Evolutionary conservation across 1,140 invertebrate species (phyloP).

Genomic region (Euschistus heros): DNA sequence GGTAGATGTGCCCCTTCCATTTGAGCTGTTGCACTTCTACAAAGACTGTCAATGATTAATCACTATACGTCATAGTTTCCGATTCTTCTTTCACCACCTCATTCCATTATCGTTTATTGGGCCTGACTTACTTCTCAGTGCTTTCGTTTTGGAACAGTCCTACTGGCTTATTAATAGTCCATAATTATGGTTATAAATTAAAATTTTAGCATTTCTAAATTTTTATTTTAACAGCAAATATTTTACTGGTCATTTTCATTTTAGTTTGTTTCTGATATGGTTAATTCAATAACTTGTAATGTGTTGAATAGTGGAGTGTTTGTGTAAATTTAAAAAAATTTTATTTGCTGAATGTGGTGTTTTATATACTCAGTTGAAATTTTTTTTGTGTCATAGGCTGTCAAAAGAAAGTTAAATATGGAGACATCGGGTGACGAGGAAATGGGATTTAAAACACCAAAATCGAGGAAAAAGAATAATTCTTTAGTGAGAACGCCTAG

Average conservation of each 20-base stretch:
- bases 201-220: not conserved
- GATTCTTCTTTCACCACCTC: too few species aligned
- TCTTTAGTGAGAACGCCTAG: conserved; percentile 30
- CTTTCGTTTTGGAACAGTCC: too few species aligned
- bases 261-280: not conserved
- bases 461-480: conserved; percentile 32
- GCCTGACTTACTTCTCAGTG: too few species aligned
- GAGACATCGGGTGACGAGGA: conserved; percentile 39
- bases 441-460: conserved; percentile 45
- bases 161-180: too few species aligned
- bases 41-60: too few species aligned
- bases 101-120: too few species aligned
- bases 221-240: not conserved
- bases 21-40: too few species aligned
- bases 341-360: too few species aligned
- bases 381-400: conserved; percentile 42
- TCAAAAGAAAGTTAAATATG: conserved; percentile 68
- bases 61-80: too few species aligned
- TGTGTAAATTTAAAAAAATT: not conserved
- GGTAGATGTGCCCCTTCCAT: too few species aligned
- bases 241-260: not conserved
- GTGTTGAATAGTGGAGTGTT: not conserved
- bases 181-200: too few species aligned
- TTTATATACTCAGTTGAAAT: too few species aligned
- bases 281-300: not conserved